Conservation (phyloP, 2,113 vertebrate genomes). For the Clinocottus analis region DNA sequence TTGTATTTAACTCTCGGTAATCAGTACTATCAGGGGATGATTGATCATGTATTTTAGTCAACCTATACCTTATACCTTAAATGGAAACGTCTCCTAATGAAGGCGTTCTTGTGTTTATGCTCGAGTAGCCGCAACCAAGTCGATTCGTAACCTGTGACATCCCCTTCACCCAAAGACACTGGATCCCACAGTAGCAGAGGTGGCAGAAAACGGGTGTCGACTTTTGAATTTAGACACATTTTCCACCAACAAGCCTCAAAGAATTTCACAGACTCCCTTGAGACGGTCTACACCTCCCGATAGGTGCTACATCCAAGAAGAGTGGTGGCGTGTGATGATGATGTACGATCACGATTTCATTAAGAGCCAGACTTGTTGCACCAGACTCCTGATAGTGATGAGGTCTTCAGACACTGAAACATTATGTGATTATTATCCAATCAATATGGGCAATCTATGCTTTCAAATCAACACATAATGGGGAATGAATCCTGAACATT, state of each 20-base stretch:
- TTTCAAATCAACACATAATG: constrained; percentile 1
- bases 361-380: constrained; percentile 49
- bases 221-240: constrained; percentile 67
- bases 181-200: constrained; percentile 56
- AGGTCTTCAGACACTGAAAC: background rate
- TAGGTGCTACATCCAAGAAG: constrained; percentile 64
- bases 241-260: constrained; percentile 50
- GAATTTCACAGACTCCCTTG: constrained; percentile 71
- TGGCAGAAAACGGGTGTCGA: constrained; percentile 56
- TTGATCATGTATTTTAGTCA: constrained; percentile 46
- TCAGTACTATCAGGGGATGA: constrained; percentile 49
- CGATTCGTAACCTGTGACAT: constrained; percentile 46
- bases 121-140: constrained; percentile 22
- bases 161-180: constrained; percentile 18
- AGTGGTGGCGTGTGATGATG: constrained; percentile 29
- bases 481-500: background rate
- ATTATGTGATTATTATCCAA: background rate
- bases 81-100: constrained; percentile 29
- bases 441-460: background rate
- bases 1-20: constrained; percentile 64
- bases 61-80: constrained; percentile 18
- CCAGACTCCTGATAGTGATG: background rate
- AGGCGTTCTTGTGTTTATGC: constrained; percentile 28
- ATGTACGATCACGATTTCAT: constrained; percentile 55
- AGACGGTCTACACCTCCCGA: constrained; percentile 60